Percentiles rank a stretch among this genome's conserved stretches.
These are phyloP conservation scores for Otolemur crassicaudatus DNA, from an alignment of 2,797 vertebrate species.

Conservation along the genomic window DNA sequence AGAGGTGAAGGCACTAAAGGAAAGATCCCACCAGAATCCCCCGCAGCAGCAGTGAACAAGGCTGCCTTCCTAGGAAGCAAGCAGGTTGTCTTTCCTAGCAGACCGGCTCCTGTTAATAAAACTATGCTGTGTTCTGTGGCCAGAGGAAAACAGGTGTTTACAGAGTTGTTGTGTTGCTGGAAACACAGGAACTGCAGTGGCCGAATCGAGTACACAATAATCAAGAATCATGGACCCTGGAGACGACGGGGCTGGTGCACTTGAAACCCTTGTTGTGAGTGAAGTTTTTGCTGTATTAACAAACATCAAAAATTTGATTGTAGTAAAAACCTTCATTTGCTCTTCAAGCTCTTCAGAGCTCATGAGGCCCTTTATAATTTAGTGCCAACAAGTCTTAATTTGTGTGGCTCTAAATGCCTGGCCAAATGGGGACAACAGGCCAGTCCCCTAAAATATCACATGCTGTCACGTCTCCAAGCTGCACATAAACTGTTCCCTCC, in stretches of 20 bases:
- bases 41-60: not conserved
- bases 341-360: not conserved
- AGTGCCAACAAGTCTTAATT: not conserved
- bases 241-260: not conserved
- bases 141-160: constrained; percentile 59
- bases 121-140: not conserved
- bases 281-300: not conserved
- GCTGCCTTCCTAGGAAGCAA: not conserved
- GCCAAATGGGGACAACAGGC: not conserved
- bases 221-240: not conserved
- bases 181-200: constrained; percentile 48
- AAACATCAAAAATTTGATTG: not conserved
- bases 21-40: not conserved
- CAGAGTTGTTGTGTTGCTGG: constrained; percentile 30
- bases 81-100: constrained; percentile 39
- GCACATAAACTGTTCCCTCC: not conserved
- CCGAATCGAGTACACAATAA: not conserved
- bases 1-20: constrained; percentile 34
- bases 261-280: not conserved
- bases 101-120: constrained; percentile 56
- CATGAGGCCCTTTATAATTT: not conserved
- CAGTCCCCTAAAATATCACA: not conserved
- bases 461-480: not conserved
- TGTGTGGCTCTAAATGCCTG: not conserved
- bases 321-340: not conserved